phyloP scores from a whole-genome alignment of 2,888 invertebrate genomes.

The Zonitis immaculata region DNA sequence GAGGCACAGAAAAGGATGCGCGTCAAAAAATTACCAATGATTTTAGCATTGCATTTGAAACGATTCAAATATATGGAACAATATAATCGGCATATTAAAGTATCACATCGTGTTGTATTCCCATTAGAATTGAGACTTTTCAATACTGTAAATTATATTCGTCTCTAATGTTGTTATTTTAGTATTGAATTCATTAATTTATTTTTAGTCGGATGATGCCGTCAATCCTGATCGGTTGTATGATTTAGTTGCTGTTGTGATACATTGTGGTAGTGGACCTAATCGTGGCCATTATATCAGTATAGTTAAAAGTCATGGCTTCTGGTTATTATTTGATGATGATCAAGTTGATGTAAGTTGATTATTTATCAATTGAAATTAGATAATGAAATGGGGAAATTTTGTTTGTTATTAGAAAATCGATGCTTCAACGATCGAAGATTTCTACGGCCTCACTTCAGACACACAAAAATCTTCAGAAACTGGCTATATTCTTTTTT shows the following conservation, averaged over 20 bases:
- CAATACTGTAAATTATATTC: slow-evolving; percentile 94
- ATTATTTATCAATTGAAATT: no score
- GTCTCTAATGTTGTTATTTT: slow-evolving; percentile 25
- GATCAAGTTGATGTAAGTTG: slow-evolving; percentile 97
- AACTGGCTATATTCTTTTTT: slow-evolving; percentile 99
- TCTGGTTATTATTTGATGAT: slow-evolving; percentile 99
- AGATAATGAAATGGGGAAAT: no score
- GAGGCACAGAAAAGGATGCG: slow-evolving; percentile 99
- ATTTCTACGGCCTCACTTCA: slow-evolving; percentile 98
- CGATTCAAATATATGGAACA: slow-evolving; percentile 98
- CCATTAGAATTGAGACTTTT: slow-evolving; percentile 95
- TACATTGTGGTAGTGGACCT: slow-evolving; percentile 99
- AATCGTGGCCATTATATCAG: slow-evolving; percentile 99
- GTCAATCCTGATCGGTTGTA: slow-evolving; percentile 97
- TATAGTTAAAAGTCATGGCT: slow-evolving; percentile 98
- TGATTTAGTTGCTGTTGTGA: slow-evolving; percentile 98
- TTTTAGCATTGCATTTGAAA: slow-evolving; percentile 95
- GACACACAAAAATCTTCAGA: slow-evolving; percentile 99
- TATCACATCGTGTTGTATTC: slow-evolving; percentile 98
- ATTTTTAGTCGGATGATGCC: slow-evolving; percentile 88
- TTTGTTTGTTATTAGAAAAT: slow-evolving; percentile 77
- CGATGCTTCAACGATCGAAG: slow-evolving; percentile 97
- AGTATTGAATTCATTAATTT: slow-evolving; percentile 6
- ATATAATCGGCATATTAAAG: slow-evolving; percentile 97
- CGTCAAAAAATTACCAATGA: slow-evolving; percentile 96